phyloP scores from a whole-genome alignment of 2,797 vertebrate genomes.

The Poliocrania exsul region DNA sequence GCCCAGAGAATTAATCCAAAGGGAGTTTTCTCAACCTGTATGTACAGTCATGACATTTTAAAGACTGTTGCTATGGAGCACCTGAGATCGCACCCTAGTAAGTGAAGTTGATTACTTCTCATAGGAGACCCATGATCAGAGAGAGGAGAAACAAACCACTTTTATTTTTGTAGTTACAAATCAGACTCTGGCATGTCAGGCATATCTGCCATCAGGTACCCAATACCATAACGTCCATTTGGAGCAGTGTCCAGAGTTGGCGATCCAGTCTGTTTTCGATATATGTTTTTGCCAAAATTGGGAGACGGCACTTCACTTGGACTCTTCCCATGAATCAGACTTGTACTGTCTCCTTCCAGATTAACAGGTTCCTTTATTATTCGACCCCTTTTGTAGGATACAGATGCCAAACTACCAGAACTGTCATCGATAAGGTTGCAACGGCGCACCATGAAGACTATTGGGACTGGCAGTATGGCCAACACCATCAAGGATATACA shows the following conservation, averaged over 20 bases:
- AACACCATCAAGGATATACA: constrained; percentile 88
- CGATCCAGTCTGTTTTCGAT: constrained; percentile 87
- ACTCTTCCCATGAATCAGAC: constrained; percentile 89
- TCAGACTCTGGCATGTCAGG: constrained; percentile 94
- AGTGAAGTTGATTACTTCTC: constrained; percentile 60
- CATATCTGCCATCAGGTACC: constrained; percentile 93
- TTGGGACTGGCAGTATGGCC: constrained; percentile 90
- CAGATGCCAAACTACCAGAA: constrained; percentile 81
- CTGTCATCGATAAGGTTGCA: constrained; percentile 87
- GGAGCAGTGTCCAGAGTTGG: constrained; percentile 83
- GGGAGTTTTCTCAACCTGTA: constrained; percentile 23
- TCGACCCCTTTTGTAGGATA: constrained; percentile 93
- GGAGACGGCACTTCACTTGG: constrained; percentile 90
- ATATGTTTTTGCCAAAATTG: constrained; percentile 88
- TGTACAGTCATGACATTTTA: neutral
- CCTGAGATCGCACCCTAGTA: constrained; percentile 73
- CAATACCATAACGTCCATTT: constrained; percentile 92
- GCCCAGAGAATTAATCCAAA: constrained; percentile 41
- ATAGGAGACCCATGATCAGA: constrained; percentile 46
- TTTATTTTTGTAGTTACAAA: constrained; percentile 79
- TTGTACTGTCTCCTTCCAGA: constrained; percentile 87
- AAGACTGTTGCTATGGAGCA: constrained; percentile 58
- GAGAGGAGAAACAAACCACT: constrained; percentile 1
- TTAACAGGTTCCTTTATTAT: constrained; percentile 88
- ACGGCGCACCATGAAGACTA: constrained; percentile 86